Base-by-base conservation (phyloP, 2,888 invertebrate species). In the Dichetophora obliterata region DNA sequence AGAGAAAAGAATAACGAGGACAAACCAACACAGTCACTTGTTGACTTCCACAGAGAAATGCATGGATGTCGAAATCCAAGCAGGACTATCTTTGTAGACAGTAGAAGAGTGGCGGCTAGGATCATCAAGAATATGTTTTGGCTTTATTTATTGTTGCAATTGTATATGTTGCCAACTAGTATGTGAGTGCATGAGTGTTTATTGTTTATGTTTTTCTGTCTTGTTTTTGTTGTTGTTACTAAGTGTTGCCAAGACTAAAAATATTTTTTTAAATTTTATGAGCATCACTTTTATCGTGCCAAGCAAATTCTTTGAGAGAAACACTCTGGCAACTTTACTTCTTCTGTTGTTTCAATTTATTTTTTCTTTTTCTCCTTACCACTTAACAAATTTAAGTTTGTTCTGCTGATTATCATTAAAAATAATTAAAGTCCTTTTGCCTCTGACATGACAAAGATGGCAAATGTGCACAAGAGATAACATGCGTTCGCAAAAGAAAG, bases 391-490 rank as follows among this genome's bases (percentile, higher is more conserved):
- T 19, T 75, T 34, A 16, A 50, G 6, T 37, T 61, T 61, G 8
- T 34, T 24, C 50, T 65, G 2, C 48, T 37, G 22, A 16, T 84
- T 86, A 81, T 84, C 83, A 86, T 86, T 85, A 85, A 86, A 86
- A 86, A 84, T 86, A 86, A 86, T 86, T 85, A 84, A 83, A 84
- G 83, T 83, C 82, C 82, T 82, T n/a, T n/a, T 66, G 63, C 16
- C n/a, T 27, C 16, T 16, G 63, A 11, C n/a, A n/a, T 63, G 34
- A 43, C 43, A 43, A 43, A 43, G 43, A 43, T 43, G 43, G 43
- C 1, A 43, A 43, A 43, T 1, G 43, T 43, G 43, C 43, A 14
- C 43, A 43, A 43, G 43, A 43, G 43, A 43, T 43, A 43, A 14
- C 43, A 43, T 43, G 43, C 43, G 43, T 43, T 43, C 14, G 43